phyloP scores from a whole-genome alignment of 2,113 vertebrate genomes.

The Okapia johnstoni region DNA sequence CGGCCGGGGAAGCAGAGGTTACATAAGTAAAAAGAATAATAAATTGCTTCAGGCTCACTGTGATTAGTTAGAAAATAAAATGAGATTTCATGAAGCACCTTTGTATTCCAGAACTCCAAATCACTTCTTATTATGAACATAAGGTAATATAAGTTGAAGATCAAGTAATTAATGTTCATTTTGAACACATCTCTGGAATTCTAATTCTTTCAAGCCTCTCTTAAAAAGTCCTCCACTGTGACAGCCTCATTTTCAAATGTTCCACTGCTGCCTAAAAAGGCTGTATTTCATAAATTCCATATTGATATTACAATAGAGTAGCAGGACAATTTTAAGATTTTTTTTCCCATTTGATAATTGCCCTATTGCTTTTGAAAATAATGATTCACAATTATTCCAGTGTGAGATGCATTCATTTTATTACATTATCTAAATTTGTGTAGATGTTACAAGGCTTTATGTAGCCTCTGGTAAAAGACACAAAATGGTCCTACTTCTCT shows the following conservation, averaged over 20 bases:
- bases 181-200: slow-evolving; percentile 61
- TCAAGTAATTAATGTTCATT: slow-evolving; percentile 63
- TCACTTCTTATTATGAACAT: slow-evolving; percentile 41
- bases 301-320: slow-evolving; percentile 61
- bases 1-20: background rate
- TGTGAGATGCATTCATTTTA: slow-evolving; percentile 73
- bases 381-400: slow-evolving; percentile 66
- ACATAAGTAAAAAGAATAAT: background rate
- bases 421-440: slow-evolving; percentile 73
- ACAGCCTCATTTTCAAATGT: slow-evolving; percentile 45
- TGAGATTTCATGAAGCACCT: slow-evolving; percentile 19
- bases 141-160: slow-evolving; percentile 25
- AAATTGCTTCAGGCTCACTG: background rate
- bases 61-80: slow-evolving; percentile 50
- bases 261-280: slow-evolving; percentile 30
- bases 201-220: slow-evolving; percentile 26
- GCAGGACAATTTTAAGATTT: slow-evolving; percentile 61
- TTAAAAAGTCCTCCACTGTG: slow-evolving; percentile 34
- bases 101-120: slow-evolving; percentile 53
- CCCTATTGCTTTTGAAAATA: slow-evolving; percentile 77
- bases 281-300: slow-evolving; percentile 53
- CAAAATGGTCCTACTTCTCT: slow-evolving; percentile 71
- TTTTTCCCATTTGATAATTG: slow-evolving; percentile 76
- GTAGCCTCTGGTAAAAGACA: slow-evolving; percentile 22
- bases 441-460: slow-evolving; percentile 66